phyloP scores from a whole-genome alignment of 2,888 invertebrate species.

The Microplitis manilae region DNA sequence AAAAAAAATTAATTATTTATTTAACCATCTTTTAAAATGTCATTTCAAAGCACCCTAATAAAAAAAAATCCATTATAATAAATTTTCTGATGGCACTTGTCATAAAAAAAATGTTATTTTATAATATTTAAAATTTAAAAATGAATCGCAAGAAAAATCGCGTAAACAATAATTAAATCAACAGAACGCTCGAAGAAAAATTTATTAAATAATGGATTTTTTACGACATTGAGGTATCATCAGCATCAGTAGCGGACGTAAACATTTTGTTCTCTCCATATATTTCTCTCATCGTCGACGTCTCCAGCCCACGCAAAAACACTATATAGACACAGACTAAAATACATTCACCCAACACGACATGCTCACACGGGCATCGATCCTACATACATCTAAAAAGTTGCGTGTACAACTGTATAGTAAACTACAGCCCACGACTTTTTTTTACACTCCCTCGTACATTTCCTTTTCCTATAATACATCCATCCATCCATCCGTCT shows the following conservation, averaged over 20 bases:
- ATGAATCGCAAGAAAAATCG: too few species aligned
- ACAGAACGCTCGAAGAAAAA: not conserved
- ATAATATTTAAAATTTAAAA: too few species aligned
- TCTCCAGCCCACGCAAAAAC: not conserved
- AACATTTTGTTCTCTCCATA: not conserved
- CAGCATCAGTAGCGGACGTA: not conserved
- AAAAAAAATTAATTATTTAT: not conserved
- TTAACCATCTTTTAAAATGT: not conserved
- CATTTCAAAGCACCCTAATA: too few species aligned
- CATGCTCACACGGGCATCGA: not conserved
- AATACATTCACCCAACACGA: not conserved
- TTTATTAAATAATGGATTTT: not conserved
- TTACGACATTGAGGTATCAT: not conserved
- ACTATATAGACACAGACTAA: not conserved
- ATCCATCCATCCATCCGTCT: not conserved
- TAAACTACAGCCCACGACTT: not conserved
- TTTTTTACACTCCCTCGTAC: not conserved
- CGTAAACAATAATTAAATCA: not conserved
- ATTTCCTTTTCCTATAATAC: not conserved
- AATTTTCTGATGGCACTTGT: too few species aligned
- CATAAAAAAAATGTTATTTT: too few species aligned
- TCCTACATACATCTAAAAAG: not conserved
- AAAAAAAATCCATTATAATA: too few species aligned
- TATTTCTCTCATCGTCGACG: constrained; percentile 1
- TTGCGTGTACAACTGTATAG: not conserved